These are phyloP conservation scores for Hirudinaria manillensis DNA, from an alignment of 2,888 invertebrate species.

Conservation along the genomic window DNA sequence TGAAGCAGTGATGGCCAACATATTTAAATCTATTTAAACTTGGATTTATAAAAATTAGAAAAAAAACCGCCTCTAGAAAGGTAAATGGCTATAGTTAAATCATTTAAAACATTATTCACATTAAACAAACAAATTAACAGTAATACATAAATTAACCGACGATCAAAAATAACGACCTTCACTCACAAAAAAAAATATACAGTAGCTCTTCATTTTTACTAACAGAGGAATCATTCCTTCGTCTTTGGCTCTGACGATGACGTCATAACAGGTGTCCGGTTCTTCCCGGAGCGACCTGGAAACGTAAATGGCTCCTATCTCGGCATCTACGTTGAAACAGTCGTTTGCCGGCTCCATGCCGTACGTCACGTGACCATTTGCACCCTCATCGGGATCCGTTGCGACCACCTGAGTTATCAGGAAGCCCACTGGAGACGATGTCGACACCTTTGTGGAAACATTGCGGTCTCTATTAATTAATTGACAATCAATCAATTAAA, in stretches of 20 bases:
- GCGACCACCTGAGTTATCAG: conserved; percentile 25
- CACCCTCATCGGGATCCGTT: conserved; percentile 23
- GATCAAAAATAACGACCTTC: too few relatives aligned
- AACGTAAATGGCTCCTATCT: conserved; percentile 19
- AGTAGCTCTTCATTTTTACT: not conserved
- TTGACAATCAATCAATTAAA: too few relatives aligned
- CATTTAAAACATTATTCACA: too few relatives aligned
- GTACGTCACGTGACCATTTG: conserved; percentile 18
- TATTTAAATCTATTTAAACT: too few relatives aligned
- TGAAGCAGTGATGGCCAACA: too few relatives aligned
- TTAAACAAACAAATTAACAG: too few relatives aligned
- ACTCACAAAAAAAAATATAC: not conserved
- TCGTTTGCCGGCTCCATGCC: not conserved
- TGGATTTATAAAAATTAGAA: too few relatives aligned
- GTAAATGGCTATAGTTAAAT: too few relatives aligned
- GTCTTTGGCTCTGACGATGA: conserved; percentile 20
- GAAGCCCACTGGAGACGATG: conserved; percentile 18
- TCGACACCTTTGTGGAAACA: conserved; percentile 9
- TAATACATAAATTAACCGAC: too few relatives aligned
- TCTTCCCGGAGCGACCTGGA: not conserved
- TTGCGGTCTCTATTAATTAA: not conserved
- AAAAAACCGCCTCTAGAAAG: too few relatives aligned
- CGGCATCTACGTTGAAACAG: conserved; percentile 22
- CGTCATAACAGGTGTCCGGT: not conserved
- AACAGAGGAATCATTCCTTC: conserved; percentile 14